Conservation (phyloP, 2,797 vertebrate species). For the Pipistrellus kuhlii region DNA sequence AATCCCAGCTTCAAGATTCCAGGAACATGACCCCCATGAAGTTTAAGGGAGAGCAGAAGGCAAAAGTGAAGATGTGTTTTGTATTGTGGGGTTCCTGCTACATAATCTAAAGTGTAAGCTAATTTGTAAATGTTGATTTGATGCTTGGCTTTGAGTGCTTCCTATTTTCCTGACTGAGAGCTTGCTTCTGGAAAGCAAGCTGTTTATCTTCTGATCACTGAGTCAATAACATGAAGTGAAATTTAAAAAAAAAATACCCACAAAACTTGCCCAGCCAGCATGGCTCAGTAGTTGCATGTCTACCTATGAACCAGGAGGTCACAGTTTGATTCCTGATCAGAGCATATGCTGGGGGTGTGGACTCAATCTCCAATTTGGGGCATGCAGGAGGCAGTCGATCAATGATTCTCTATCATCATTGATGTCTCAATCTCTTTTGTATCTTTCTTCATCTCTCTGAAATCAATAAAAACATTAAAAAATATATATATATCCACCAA, state of each 20-base stretch:
- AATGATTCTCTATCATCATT: too few species aligned
- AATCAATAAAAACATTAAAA: not conserved
- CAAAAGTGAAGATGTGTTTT: not conserved
- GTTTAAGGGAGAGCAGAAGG: not conserved
- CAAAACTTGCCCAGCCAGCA: not conserved
- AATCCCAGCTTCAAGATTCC: not conserved
- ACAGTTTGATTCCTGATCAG: too few species aligned
- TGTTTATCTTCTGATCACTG: not conserved
- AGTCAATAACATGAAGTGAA: not conserved
- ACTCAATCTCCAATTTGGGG: too few species aligned
- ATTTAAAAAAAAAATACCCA: not conserved
- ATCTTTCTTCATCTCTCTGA: too few species aligned
- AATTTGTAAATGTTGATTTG: not conserved
- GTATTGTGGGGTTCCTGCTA: not conserved
- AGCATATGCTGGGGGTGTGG: too few species aligned
- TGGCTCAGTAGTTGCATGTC: too few species aligned
- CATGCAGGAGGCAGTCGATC: too few species aligned
- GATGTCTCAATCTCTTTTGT: too few species aligned
- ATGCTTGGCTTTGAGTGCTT: not conserved
- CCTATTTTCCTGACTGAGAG: not conserved
- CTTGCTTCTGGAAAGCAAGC: not conserved
- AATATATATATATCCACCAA: too few species aligned
- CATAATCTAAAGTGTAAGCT: not conserved
- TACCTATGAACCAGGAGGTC: too few species aligned
- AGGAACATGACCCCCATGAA: not conserved